Conservation (phyloP, 2,113 vertebrate genomes). For the Chinchilla lanigera region DNA sequence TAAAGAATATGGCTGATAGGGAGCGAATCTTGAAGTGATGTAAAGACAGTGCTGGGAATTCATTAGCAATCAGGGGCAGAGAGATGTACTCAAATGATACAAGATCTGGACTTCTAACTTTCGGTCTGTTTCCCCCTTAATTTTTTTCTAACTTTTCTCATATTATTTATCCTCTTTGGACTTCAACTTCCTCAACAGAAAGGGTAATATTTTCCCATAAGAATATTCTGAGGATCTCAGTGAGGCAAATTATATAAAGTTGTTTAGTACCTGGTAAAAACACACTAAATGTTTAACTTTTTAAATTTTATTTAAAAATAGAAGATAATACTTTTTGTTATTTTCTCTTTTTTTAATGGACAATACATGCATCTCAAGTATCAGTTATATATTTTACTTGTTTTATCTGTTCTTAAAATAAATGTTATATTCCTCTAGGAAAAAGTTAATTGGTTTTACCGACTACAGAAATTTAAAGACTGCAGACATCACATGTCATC, state of each 20-base stretch:
- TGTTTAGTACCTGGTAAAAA: neutral
- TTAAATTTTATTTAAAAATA: conserved; percentile 9
- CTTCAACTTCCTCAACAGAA: neutral
- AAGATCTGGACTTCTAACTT: neutral
- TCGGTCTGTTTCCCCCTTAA: neutral
- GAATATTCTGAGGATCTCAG: neutral
- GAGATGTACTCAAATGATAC: neutral
- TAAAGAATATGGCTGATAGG: neutral
- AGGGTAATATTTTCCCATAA: neutral
- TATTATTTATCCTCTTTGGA: neutral
- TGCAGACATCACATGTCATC: conserved; percentile 52
- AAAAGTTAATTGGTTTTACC: conserved; percentile 18
- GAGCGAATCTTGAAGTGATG: neutral
- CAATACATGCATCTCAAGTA: neutral
- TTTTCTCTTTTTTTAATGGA: neutral
- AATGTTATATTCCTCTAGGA: neutral
- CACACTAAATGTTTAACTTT: neutral
- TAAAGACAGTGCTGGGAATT: neutral
- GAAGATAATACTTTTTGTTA: neutral
- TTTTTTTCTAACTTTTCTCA: neutral
- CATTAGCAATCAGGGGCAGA: neutral
- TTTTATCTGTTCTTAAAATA: conserved; percentile 5
- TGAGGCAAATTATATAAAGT: neutral
- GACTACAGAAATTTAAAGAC: conserved; percentile 51
- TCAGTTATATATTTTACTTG: neutral